Base-by-base conservation (phyloP, 2,797 vertebrate genomes). In the Argya squamiceps region DNA sequence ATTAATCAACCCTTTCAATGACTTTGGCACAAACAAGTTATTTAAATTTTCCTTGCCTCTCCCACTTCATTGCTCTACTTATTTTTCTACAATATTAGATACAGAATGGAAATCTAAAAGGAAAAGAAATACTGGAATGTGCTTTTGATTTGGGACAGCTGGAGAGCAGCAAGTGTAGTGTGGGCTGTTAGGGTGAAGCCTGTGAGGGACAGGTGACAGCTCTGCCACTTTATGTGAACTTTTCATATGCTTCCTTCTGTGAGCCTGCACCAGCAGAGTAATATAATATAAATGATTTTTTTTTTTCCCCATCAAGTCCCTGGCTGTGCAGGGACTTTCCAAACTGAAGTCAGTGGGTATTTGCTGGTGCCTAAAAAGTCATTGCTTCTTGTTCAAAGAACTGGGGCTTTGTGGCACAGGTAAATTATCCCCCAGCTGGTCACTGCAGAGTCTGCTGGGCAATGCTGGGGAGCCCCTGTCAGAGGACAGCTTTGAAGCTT, bases 1-100 rank as follows among this genome's bases (percentile, higher is more conserved):
- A 96, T 93, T 75, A 91, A 93, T 94, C 73, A 89, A 84, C 60
- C 58, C 77, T 88, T 95, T 92, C 87, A 92, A 80, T 60, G 52
- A 63, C 82, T 97, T 86, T 43, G 65, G 34, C 75, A 83, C 20
- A 70, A 67, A 53, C 22, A 83, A 94, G 58, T 74, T 75, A 91
- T 93, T 94, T 88, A 93, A 91, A 67, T 86, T 92, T 92, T 88
- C 36, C 4, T 75, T 95, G 43, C 55, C n/a, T 91, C 39, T 84
- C 49, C 50, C 44, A 69, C 15, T 81, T 16, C 64, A 29, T 49
- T 67, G 55, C 46, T 88, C 60, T 84, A 36, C 71, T 83, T 90
- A 34, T 36, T 94, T 86, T 93, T 69, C 23, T 46, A 26, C n/a
- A 56, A 75, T 16, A 59, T 49, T 62, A 75, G 29, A 75, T 9